Percentiles rank a stretch among this genome's conserved stretches.
phyloP scores from a whole-genome alignment of 2,888 invertebrate genomes.

The Ferrisia virgata region DNA sequence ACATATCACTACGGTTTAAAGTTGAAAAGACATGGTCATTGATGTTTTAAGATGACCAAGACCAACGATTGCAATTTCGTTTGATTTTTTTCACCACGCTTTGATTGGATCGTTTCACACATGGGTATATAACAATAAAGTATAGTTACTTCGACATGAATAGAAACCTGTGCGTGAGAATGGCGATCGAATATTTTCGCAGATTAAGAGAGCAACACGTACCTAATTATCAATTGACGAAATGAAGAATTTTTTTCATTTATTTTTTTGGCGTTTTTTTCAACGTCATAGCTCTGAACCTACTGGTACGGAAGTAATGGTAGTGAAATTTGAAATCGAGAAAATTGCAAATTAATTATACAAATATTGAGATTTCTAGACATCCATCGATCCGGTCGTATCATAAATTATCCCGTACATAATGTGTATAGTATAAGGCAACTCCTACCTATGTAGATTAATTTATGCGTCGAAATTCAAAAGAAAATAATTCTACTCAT shows the following conservation, averaged over 20 bases:
- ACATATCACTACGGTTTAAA: constrained; percentile 1
- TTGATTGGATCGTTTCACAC: constrained; percentile 24
- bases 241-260: background rate
- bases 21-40: constrained; percentile 17
- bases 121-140: background rate
- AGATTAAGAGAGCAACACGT: background rate
- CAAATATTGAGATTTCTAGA: no score
- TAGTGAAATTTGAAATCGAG: background rate
- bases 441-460: no score
- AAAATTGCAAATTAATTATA: no score
- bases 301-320: background rate
- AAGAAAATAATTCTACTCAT: no score
- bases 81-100: background rate
- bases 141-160: background rate
- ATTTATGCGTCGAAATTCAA: no score
- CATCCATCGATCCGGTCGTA: no score
- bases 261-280: background rate
- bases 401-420: no score
- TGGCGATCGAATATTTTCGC: constrained; percentile 25
- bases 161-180: constrained; percentile 19
- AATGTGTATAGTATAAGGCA: no score
- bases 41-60: constrained; percentile 6
- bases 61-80: constrained; percentile 22
- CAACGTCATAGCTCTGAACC: no score
- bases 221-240: background rate